phyloP scores from a whole-genome alignment of 1,140 invertebrate species.

The Ectropis grisescens region DNA sequence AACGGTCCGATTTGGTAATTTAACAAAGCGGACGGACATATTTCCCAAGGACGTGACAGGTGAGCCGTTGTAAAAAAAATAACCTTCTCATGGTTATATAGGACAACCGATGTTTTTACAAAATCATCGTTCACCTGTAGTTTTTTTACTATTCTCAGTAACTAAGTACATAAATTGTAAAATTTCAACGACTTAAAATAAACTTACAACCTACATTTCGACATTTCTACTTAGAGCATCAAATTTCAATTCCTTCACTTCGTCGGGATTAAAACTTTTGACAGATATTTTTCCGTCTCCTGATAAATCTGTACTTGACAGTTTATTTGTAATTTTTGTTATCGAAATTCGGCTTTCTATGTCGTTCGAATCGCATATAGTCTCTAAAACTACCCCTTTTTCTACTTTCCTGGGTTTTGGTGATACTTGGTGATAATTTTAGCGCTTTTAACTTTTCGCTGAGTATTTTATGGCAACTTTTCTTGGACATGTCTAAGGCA shows the following conservation, averaged over 20 bases:
- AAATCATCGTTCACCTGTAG: too few relatives aligned
- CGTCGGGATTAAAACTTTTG: slow-evolving; percentile 51
- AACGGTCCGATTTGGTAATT: too few relatives aligned
- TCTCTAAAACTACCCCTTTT: slow-evolving; percentile 46
- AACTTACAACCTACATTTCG: too few relatives aligned
- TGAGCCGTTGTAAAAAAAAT: too few relatives aligned
- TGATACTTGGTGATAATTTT: slow-evolving; percentile 28
- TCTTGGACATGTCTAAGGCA: slow-evolving; percentile 60
- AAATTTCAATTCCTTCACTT: slow-evolving; percentile 50
- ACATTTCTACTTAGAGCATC: slow-evolving; percentile 42
- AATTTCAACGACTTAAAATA: too few relatives aligned
- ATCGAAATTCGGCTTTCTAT: slow-evolving; percentile 66
- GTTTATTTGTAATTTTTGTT: slow-evolving; percentile 65
- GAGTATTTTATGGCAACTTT: slow-evolving; percentile 49
- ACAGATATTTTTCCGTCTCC: slow-evolving; percentile 40
- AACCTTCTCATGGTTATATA: too few relatives aligned
- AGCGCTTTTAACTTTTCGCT: slow-evolving; percentile 50
- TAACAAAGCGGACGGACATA: too few relatives aligned
- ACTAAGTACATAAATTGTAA: too few relatives aligned
- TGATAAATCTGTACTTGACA: slow-evolving; percentile 48
- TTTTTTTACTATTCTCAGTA: too few relatives aligned
- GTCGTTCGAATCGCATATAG: slow-evolving; percentile 49
- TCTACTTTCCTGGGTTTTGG: slow-evolving; percentile 43
- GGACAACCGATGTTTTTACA: too few relatives aligned
- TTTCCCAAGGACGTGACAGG: too few relatives aligned